A percentile compares a stretch with the other conserved stretches of the same genome.
Evolutionary conservation across 2,888 invertebrate genomes (phyloP).

Genomic region (Conus canariensis): DNA sequence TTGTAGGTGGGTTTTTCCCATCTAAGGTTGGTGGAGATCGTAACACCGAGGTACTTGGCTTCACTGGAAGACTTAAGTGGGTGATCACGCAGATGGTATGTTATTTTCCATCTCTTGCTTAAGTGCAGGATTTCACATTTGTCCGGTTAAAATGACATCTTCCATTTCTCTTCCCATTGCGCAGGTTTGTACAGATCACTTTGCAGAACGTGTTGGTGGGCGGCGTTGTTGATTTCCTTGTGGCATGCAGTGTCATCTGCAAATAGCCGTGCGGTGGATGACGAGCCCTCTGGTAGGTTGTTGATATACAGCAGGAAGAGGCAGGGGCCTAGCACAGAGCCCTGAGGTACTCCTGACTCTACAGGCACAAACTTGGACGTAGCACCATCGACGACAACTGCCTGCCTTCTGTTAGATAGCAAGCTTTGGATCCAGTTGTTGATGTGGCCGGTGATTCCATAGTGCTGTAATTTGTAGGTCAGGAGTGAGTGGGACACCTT

Average conservation of each 20-base stretch:
- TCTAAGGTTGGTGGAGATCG: not conserved
- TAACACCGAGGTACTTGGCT: not conserved
- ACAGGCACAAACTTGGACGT: not conserved
- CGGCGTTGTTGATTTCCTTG: not conserved
- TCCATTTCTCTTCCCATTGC: not conserved
- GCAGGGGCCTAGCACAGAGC: not conserved
- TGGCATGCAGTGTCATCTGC: not conserved
- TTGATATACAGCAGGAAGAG: not conserved
- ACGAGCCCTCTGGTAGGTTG: not conserved
- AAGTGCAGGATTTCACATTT: not conserved
- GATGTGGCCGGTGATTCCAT: not conserved
- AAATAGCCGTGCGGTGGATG: not conserved
- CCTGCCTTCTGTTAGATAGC: not conserved
- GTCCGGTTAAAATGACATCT: not conserved
- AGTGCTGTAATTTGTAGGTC: not conserved
- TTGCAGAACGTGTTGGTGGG: not conserved
- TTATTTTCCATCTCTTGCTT: not conserved
- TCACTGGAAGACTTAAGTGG: not conserved
- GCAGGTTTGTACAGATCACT: not conserved
- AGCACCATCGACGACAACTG: not conserved
- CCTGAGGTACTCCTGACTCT: not conserved
- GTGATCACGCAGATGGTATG: not conserved
- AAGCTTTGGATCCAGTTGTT: too few species aligned
- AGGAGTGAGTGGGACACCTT: slow-evolving; percentile 16
- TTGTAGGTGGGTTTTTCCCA: not conserved